Evolutionary conservation across 2,113 vertebrate genomes (phyloP), one percentile per base, ranked within the genome.

Genomic region (Paradoxurus hermaphroditus): DNA sequence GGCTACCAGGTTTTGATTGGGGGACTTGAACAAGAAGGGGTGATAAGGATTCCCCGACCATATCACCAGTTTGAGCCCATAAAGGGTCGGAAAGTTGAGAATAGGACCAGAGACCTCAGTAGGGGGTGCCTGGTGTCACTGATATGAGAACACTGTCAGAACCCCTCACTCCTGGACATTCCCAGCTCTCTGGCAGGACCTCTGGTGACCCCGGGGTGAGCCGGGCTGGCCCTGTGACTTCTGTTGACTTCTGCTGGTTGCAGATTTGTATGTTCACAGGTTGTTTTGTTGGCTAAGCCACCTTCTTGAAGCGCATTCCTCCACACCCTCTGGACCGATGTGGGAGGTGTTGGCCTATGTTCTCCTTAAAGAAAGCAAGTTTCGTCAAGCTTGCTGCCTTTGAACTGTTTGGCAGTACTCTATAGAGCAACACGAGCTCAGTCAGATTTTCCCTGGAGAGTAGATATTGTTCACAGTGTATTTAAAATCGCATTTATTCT

Each of bases 191-290:
- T 90, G 84, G 23, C 2, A 46, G 68, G 72, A 25, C 70, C 44
- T 67, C 70, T 79, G 59, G 29, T 79, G 65, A 31, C 41, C 63
- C 67, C 82, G 65, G 25, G 75, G 46, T 44, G 21, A 2, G 27
- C 44, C 6, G 18, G 36, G 36, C 56, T 73, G 41, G 75, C 73
- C 62, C 2, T 6, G 31, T 94, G 91, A 92, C 67, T 88, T 94
- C 62, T 96, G 63, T 86, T 95, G 93, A 46, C 23, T 94, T 97
- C 23, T 83, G 27, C 59, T 6, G 46, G 68, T 90, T 90, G 41
- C 59, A 70, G 29, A 84, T 13, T 53, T 34, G 1, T 77, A 44
- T 25, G 41, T 39, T 68, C 94, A 93, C 21, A 93, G 25, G 46
- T 65, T 9, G 41, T 90, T 73, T 72, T 77, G 5, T 5, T 46